Conservation (phyloP, 1,140 invertebrate species). For the Drosophila asahinai region DNA sequence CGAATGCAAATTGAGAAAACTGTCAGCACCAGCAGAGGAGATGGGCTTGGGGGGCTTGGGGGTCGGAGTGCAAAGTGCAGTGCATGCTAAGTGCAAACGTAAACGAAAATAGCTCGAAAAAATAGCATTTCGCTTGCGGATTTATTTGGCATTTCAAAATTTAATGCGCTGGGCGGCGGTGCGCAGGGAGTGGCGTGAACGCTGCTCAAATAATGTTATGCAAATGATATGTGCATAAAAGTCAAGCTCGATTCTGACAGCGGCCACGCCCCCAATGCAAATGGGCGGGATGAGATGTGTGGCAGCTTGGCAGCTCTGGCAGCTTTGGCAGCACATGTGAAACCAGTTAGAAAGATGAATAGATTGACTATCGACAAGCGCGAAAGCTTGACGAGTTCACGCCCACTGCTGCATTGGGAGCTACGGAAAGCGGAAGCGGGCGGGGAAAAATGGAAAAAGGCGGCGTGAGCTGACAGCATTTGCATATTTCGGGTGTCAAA, state of each 20-base stretch:
- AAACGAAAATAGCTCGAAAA: conserved; percentile 73
- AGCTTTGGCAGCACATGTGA: conserved; percentile 75
- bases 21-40: conserved; percentile 57
- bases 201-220: conserved; percentile 80
- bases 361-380: conserved; percentile 81
- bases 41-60: neutral
- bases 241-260: conserved; percentile 69
- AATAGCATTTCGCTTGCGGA: conserved; percentile 74
- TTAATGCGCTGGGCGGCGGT: conserved; percentile 63
- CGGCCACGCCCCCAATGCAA: conserved; percentile 25
- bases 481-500: conserved; percentile 77
- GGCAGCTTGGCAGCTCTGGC: conserved; percentile 75
- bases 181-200: conserved; percentile 11
- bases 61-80: conserved; percentile 59
- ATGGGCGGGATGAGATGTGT: conserved; percentile 59
- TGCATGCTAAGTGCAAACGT: conserved; percentile 60
- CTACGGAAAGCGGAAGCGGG: neutral
- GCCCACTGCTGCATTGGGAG: conserved; percentile 24
- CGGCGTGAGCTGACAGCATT: conserved; percentile 54
- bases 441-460: conserved; percentile 5
- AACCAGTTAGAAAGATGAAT: conserved; percentile 83
- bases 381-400: conserved; percentile 77
- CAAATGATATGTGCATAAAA: conserved; percentile 85
- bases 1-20: conserved; percentile 78
- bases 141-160: conserved; percentile 79